Evolutionary conservation across 2,888 invertebrate species (phyloP), one percentile per base, ranked within the genome.

Genomic region (Eupithecia subumbrata): DNA sequence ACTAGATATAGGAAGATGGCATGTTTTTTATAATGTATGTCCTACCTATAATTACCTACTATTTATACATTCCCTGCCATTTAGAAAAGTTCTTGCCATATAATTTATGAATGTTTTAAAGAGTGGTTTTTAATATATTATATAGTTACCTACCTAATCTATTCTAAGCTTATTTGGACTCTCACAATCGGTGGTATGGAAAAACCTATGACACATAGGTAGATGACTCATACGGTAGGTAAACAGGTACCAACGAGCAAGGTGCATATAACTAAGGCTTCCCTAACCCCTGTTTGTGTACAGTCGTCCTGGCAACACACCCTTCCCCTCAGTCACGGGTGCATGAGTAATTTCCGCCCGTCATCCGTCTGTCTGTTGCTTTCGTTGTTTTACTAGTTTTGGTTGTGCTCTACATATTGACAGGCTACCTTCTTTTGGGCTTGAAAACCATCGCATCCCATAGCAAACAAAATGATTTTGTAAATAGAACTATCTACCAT

Each of bases 201-300:
- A 56, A 22, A 56, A 34, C 9, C 18, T 14, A 34, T 64, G 34
- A 34, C 34, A n/a, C n/a, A n/a, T n/a, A n/a, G n/a, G n/a, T n/a
- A 66, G 12, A 12, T 37, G 34, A 67, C 22, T n/a, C 37, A 77
- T 74, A 81, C 79, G 76, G 72, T 69, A 7, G 7, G 63, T n/a
- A 22, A 40, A 37, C 37, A 37, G 40, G 67, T 40, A 34, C 9
- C 16, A n/a, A 8, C 8, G 12, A 18, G 25, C 12, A 16, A 34
- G 64, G 30, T 64, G 22, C 12, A 18, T n/a, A 68, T 9, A 14
- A 69, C 81, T 89, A 87, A 72, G 92, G 92, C 84, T 92, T 94
- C 93, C 91, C 89, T 92, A 91, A 76, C 93, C 90, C 89, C 81
- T 92, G 93, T 94, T 94, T 89, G 86, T 80, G 85, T 80, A 64